Evolutionary conservation across 1,140 invertebrate species (phyloP), one percentile per base, ranked within the genome.

Genomic region (Papilio polyxenes): DNA sequence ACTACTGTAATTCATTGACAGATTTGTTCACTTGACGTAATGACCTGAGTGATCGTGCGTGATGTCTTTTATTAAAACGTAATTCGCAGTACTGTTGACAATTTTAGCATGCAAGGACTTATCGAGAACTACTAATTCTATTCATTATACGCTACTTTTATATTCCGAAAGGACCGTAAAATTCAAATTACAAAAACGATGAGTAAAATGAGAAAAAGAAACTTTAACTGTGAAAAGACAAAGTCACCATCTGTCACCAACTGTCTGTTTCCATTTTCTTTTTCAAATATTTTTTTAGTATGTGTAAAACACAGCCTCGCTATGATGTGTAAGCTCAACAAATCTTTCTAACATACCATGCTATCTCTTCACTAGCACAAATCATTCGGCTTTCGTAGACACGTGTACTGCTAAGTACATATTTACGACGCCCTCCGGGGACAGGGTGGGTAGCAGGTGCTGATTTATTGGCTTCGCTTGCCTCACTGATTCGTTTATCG

Each of bases 331-430:
- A 44, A 44, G 1, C 4, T 44, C 40, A 44, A 51, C 20, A 53
- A 76, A 7, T 76, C 11, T 15, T 37, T 72, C 0, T 40, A 72
- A 13, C 13, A 17, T 72, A 10, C 17, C 31, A 76, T 51, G 23
- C 23, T 44, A 51, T 20, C 11, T 76, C 44, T 53, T 7, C 23
- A 23, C 20, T 40, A 10, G 8, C 40, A 75, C 74, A 78, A 78
- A 78, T 59, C 51, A 62, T 59, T 78, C 76, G 53, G 53, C 31
- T 78, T 23, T 9, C 11, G 17, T 37, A 56, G 31, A 78, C 76
- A 78, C 76, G 76, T 78, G 53, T 78, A 78, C 49, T 78, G 76
- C 76, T 59, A 62, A 78, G 76, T 40, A 78, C 23, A 78, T 59
- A 40, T 59, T 78, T 78, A 78, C 53, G 76, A 59, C 76, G 6